phyloP scores from a whole-genome alignment of 2,113 vertebrate genomes.

The Polypterus senegalus region DNA sequence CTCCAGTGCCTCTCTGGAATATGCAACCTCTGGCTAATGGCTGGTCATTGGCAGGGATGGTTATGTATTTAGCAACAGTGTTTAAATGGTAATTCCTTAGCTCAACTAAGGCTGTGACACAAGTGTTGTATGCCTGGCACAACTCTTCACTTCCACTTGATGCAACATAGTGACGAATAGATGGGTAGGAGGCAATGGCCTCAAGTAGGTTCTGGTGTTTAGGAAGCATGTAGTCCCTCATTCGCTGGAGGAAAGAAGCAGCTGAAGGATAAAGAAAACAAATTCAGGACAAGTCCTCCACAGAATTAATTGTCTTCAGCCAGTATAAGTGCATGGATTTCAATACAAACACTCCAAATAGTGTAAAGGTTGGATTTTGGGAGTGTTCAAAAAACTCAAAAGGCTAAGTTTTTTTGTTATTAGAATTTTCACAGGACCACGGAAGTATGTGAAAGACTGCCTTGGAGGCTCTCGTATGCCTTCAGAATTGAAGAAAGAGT shows the following conservation, averaged over 20 bases:
- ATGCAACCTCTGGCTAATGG: conserved; percentile 8
- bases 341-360: no score
- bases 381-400: no score
- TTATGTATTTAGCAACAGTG: conserved; percentile 56
- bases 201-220: conserved; percentile 53
- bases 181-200: conserved; percentile 26
- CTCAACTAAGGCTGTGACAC: conserved; percentile 41
- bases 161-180: conserved; percentile 35
- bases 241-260: conserved; percentile 55
- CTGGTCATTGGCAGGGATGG: conserved; percentile 21
- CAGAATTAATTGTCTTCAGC: not conserved
- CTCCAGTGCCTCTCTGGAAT: conserved; percentile 38
- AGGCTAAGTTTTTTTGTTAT: no score
- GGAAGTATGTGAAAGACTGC: no score
- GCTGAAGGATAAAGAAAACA: not conserved
- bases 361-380: no score
- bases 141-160: conserved; percentile 23
- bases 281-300: no score
- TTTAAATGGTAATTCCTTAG: conserved; percentile 59
- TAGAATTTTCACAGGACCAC: no score
- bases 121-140: conserved; percentile 45
- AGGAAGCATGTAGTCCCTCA: conserved; percentile 68
- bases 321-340: not conserved
- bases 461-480: no score
- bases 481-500: no score